Percentiles rank a stretch among this genome's conserved stretches.
phyloP scores from a whole-genome alignment of 2,797 vertebrate genomes.

The Hyperoplus lanceolatus region DNA sequence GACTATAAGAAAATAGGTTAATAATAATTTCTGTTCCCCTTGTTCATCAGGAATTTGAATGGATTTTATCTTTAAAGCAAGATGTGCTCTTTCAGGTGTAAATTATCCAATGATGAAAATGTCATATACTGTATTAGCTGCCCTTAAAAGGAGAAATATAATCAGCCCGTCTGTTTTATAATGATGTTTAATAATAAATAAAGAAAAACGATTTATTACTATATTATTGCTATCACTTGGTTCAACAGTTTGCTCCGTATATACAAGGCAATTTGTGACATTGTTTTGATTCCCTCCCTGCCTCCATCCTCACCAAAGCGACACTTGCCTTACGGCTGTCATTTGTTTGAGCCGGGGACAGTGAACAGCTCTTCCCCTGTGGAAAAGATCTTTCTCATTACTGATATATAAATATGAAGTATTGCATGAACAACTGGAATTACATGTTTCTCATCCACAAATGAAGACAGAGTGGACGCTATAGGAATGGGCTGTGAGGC shows the following conservation, averaged over 20 bases:
- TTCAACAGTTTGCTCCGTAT: conserved; percentile 69
- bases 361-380: conserved; percentile 30
- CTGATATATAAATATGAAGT: conserved; percentile 49
- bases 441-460: conserved; percentile 60
- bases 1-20: conserved; percentile 69
- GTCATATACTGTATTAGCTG: conserved; percentile 57
- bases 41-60: conserved; percentile 67
- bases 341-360: conserved; percentile 48
- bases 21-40: conserved; percentile 61
- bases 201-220: conserved; percentile 43
- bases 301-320: conserved; percentile 47
- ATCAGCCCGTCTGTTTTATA: conserved; percentile 71
- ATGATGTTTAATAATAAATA: conserved; percentile 59
- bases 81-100: conserved; percentile 74
- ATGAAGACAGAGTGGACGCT: conserved; percentile 59
- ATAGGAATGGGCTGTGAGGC: conserved; percentile 45
- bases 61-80: conserved; percentile 63
- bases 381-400: conserved; percentile 58
- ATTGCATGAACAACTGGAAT: conserved; percentile 51
- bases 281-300: conserved; percentile 64
- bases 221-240: conserved; percentile 52
- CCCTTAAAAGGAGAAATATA: conserved; percentile 70
- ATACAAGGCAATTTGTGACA: conserved; percentile 65
- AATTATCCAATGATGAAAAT: conserved; percentile 54
- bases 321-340: conserved; percentile 32